Percentiles rank a stretch among this genome's conserved stretches.
Evolutionary conservation across 1,140 invertebrate genomes (phyloP).

Genomic region (Drosophila murphyi): DNA sequence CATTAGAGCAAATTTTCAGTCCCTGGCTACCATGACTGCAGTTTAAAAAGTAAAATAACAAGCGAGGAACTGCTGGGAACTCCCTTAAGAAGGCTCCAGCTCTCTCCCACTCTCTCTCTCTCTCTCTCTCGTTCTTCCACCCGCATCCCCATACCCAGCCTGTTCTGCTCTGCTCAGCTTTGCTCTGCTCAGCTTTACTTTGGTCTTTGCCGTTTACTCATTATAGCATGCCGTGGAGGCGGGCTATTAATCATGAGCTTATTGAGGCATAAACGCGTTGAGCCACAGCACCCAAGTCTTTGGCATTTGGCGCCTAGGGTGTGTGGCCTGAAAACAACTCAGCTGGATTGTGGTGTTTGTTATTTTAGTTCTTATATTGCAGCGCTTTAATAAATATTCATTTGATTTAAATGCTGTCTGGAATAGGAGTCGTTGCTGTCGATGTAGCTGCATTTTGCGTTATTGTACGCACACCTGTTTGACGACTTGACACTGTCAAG

Average conservation of each 20-base stretch:
- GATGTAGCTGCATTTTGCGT: conserved; percentile 46
- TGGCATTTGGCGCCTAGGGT: conserved; percentile 46
- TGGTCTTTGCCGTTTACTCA: conserved; percentile 70
- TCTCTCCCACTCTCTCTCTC: not conserved
- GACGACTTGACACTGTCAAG: conserved; percentile 36
- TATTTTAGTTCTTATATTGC: conserved; percentile 18
- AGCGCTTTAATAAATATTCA: conserved; percentile 70
- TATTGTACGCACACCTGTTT: conserved; percentile 67
- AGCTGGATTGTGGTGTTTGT: conserved; percentile 8
- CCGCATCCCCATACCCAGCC: not conserved
- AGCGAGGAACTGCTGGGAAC: not conserved
- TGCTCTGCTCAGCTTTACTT: conserved; percentile 26
- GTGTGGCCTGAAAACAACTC: conserved; percentile 3
- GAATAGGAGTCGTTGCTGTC: not conserved
- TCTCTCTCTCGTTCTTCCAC: not conserved
- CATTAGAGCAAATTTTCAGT: conserved; percentile 17
- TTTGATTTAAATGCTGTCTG: conserved; percentile 57
- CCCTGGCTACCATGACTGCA: conserved; percentile 21
- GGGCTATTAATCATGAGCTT: conserved; percentile 81
- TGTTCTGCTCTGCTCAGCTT: conserved; percentile 15
- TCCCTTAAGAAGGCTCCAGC: not conserved
- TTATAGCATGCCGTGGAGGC: conserved; percentile 64
- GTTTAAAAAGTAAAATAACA: conserved; percentile 42
- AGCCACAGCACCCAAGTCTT: conserved; percentile 64
- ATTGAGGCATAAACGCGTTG: conserved; percentile 78